Percentiles rank a stretch among this genome's conserved stretches.
These are phyloP conservation scores for Anhinga rufa DNA, from an alignment of 2,113 vertebrate species.

Conservation along the genomic window DNA sequence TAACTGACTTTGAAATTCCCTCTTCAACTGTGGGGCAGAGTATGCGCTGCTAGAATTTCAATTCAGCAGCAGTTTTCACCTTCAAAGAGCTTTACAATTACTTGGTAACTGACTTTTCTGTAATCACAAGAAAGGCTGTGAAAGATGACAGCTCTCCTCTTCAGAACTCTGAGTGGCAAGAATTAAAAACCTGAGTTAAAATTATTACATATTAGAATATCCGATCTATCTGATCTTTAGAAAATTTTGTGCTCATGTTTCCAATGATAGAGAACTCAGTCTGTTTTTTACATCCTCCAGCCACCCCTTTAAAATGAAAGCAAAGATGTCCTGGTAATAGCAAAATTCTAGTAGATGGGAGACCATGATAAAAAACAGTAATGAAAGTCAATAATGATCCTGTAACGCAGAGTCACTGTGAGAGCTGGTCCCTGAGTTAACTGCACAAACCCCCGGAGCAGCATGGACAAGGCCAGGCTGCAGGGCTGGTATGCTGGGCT, in stretches of 20 bases:
- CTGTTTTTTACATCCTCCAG: not conserved
- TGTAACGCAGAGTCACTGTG: fast-evolving
- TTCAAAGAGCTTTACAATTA: constrained; percentile 1
- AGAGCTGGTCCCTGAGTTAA: not conserved
- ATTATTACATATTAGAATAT: not conserved
- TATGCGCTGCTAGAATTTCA: not conserved
- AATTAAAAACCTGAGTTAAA: not conserved
- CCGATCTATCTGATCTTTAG: not conserved
- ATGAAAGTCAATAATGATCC: not conserved
- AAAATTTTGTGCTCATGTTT: not conserved
- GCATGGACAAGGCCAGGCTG: not conserved
- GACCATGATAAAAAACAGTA: not conserved
- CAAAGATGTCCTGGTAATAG: not conserved
- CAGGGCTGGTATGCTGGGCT: not conserved
- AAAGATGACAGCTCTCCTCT: not conserved
- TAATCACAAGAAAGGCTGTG: not conserved
- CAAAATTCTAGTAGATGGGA: not conserved
- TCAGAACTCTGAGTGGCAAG: not conserved
- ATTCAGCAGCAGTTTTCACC: not conserved
- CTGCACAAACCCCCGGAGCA: not conserved
- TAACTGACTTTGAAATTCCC: not conserved
- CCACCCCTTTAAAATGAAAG: not conserved
- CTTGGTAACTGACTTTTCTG: not conserved
- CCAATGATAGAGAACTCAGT: not conserved
- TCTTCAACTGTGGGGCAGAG: not conserved